A percentile compares a stretch with the other conserved stretches of the same genome.
Evolutionary conservation across 1,140 invertebrate species (phyloP).

Genomic region (Zaprionus tsacasi): DNA sequence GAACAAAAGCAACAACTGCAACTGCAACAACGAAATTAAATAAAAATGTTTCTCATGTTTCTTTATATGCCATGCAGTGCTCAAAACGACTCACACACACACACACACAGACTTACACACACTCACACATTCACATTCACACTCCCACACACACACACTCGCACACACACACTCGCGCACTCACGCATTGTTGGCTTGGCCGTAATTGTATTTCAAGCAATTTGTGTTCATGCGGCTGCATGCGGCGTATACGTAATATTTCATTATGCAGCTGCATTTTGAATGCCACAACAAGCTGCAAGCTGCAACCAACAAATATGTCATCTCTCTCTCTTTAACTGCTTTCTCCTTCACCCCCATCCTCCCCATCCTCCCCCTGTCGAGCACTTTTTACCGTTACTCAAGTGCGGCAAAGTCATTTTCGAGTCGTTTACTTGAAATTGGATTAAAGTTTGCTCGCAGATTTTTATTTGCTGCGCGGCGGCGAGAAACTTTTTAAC

Average conservation of each 20-base stretch:
- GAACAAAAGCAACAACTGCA: constrained; percentile 24
- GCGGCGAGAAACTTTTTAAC: constrained; percentile 37
- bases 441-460: constrained; percentile 58
- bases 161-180: constrained; percentile 12
- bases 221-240: constrained; percentile 37
- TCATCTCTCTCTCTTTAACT: constrained; percentile 37
- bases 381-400: neutral
- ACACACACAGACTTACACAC: neutral
- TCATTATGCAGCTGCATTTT: constrained; percentile 63
- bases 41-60: constrained; percentile 64
- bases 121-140: constrained; percentile 1
- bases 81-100: constrained; percentile 6
- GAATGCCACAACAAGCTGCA: constrained; percentile 41
- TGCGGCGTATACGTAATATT: constrained; percentile 63
- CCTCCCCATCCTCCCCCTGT: neutral
- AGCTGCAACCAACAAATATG: constrained; percentile 53
- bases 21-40: constrained; percentile 70
- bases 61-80: constrained; percentile 48
- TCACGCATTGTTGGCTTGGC: constrained; percentile 39
- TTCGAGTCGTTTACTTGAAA: constrained; percentile 68
- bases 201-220: constrained; percentile 75
- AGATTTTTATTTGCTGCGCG: constrained; percentile 40
- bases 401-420: constrained; percentile 57
- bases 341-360: neutral
- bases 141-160: constrained; percentile 10